These are phyloP conservation scores for Catharus bicknelli DNA, from an alignment of 2,113 vertebrate genomes.

Conservation along the genomic window DNA sequence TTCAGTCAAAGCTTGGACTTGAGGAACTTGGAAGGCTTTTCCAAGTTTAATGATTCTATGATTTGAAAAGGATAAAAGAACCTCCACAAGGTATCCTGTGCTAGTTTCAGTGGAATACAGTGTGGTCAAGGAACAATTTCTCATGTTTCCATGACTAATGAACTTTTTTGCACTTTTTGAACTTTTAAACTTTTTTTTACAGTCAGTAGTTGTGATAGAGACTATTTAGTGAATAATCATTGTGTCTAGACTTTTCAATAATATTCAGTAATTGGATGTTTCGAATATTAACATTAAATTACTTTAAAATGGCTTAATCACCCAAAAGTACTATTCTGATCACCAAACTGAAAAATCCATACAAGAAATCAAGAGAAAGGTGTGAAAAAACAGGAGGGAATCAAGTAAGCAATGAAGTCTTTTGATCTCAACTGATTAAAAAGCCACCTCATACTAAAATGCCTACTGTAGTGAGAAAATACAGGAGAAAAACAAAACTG, in stretches of 20 bases:
- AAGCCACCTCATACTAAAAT: neutral
- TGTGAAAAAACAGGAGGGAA: neutral
- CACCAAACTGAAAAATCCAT: neutral
- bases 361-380: neutral
- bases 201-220: neutral
- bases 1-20: neutral
- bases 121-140: neutral
- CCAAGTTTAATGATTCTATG: neutral
- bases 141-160: neutral
- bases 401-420: neutral
- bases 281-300: neutral
- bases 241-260: neutral
- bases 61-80: neutral
- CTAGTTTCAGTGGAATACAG: neutral
- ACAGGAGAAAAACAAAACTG: neutral
- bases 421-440: neutral
- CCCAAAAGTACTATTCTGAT: neutral
- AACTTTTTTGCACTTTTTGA: neutral
- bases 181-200: neutral
- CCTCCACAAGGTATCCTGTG: neutral
- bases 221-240: neutral
- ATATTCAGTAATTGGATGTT: neutral
- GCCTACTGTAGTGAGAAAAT: neutral
- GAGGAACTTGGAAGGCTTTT: neutral
- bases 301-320: neutral